Evolutionary conservation across 2,797 vertebrate species (phyloP).

Genomic region (Hypotaenidia okinawae): DNA sequence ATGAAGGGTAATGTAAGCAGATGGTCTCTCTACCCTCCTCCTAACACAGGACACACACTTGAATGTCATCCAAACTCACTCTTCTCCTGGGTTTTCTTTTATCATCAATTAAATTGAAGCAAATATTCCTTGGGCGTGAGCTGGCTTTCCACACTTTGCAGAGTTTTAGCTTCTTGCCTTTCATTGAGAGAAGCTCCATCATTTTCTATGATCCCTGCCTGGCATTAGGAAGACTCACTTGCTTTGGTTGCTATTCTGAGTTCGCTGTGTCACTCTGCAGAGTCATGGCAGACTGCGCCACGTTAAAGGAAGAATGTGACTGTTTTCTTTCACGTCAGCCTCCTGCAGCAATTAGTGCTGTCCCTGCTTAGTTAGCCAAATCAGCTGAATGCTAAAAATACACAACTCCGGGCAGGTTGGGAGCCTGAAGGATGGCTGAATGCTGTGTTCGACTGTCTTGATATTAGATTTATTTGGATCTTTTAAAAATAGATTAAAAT

Average conservation of each 20-base stretch:
- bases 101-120: conserved; percentile 66
- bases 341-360: neutral
- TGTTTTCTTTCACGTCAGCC: neutral
- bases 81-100: conserved; percentile 66
- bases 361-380: neutral
- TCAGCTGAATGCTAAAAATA: conserved; percentile 22
- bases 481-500: neutral
- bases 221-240: neutral
- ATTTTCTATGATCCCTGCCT: neutral
- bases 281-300: neutral
- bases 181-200: neutral
- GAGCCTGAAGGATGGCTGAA: neutral
- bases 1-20: conserved; percentile 60
- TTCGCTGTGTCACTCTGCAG: conserved; percentile 22
- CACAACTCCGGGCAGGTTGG: neutral
- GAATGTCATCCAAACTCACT: conserved; percentile 69
- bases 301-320: neutral
- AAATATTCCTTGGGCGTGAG: conserved; percentile 25
- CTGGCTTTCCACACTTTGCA: conserved; percentile 14
- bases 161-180: conserved; percentile 27
- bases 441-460: neutral
- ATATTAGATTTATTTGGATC: neutral
- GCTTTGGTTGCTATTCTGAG: neutral
- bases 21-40: conserved; percentile 66
- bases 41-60: conserved; percentile 59